Evolutionary conservation across 2,113 vertebrate species (phyloP), one percentile per base, ranked within the genome.

Genomic region (Pomatostomus ruficeps): DNA sequence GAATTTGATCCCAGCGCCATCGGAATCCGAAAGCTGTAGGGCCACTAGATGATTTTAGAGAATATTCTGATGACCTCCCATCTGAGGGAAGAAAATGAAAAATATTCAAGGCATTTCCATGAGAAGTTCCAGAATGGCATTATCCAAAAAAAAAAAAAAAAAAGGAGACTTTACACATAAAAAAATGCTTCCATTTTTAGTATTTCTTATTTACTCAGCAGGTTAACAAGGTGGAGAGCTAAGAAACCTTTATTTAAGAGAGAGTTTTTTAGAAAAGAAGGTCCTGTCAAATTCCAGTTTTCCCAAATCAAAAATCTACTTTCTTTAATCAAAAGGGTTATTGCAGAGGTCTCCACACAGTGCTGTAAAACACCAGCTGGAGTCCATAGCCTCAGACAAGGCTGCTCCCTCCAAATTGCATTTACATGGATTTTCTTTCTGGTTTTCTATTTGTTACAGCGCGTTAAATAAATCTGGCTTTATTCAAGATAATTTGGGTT

Each of bases 401-500:
- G 72, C 92, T 91, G 62, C 58, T 93, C 75, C 68, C 85, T 91
- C 94, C 80, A 96, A 96, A 96, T 96, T 92, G 76, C 93, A 95
- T 97, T 97, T 96, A 92, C 91, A 96, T 96, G 84, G 96, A 96
- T 97, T 96, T 97, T 95, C 93, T 82, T 96, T 96, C 94, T 92
- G 93, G 36, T 91, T 96, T 96, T 97, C 93, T 96, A 94, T 96
- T 97, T 97, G 94, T 93, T 97, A 96, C 79, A 89, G 73, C 87
- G 68, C 85, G 96, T 91, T 97, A 97, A 97, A 96, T 97, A 96
- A 96, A 97, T 94, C 89, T 95, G 93, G 70, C 91, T 95, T 96
- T 97, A 97, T 97, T 96, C 95, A 97, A 95, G 93, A 95, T 96
- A 96, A 97, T 97, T 97, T 88, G 90, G 95, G 93, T 96, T 94